A percentile compares a stretch with the other conserved stretches of the same genome.
Conservation (phyloP, 2,113 vertebrate species). For the Axis porcinus region DNA sequence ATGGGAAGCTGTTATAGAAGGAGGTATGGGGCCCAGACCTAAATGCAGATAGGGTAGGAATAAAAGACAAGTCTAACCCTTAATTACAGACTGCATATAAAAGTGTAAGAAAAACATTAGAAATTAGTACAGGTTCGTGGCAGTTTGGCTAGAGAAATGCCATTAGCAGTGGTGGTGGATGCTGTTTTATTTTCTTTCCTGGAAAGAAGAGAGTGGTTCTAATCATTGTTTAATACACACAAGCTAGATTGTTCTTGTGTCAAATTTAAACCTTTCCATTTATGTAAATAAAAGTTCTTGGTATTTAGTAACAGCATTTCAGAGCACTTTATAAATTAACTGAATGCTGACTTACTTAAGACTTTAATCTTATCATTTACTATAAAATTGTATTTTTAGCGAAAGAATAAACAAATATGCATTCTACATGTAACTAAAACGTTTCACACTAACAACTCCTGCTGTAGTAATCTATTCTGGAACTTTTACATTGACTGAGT, state of each 20-base stretch:
- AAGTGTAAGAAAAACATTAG: neutral
- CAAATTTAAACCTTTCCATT: neutral
- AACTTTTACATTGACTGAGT: slow-evolving; percentile 23
- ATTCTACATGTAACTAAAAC: neutral
- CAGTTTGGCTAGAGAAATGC: neutral
- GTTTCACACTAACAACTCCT: neutral
- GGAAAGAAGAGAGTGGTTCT: neutral
- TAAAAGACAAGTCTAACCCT: neutral
- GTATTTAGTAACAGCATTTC: neutral
- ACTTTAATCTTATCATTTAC: slow-evolving; percentile 20
- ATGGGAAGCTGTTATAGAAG: neutral
- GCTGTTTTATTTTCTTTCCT: slow-evolving; percentile 9
- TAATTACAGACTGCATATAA: neutral
- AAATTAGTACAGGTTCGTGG: neutral
- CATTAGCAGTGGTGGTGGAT: neutral
- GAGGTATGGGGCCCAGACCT: neutral
- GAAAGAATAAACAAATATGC: neutral
- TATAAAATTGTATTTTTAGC: neutral
- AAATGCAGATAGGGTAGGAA: neutral
- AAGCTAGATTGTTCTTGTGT: neutral
- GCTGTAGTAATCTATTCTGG: slow-evolving; percentile 21
- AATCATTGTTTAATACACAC: neutral
- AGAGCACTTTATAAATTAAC: slow-evolving; percentile 8
- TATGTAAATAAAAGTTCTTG: neutral
- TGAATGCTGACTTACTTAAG: neutral